Evolutionary conservation across 1,140 invertebrate genomes (phyloP).

Genomic region (Zophobas atratus): DNA sequence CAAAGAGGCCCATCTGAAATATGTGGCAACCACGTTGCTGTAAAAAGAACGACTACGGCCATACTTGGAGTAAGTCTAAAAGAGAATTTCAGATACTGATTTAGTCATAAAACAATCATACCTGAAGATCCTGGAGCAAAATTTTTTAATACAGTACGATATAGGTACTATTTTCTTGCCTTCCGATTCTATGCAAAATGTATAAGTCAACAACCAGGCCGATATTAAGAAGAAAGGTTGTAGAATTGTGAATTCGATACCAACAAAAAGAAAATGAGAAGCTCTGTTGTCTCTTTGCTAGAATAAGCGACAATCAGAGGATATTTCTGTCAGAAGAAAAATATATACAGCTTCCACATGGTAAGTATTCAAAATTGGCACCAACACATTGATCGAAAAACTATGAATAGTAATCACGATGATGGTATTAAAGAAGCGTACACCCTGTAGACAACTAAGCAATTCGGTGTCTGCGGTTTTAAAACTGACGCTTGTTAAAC

Average conservation of each 20-base stretch:
- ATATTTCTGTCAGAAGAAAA: background rate
- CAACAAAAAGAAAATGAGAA: conserved; percentile 57
- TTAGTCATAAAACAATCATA: background rate
- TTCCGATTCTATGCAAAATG: conserved; percentile 53
- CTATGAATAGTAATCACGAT: too few relatives aligned
- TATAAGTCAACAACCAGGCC: conserved; percentile 54
- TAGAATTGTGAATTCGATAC: conserved; percentile 49
- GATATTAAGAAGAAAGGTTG: conserved; percentile 61
- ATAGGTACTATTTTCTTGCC: conserved; percentile 43
- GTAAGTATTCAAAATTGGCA: conserved; percentile 25
- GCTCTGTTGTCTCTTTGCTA: conserved; percentile 52
- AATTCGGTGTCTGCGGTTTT: too few relatives aligned
- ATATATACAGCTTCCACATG: conserved; percentile 56
- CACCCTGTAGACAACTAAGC: too few relatives aligned
- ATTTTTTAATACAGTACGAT: conserved; percentile 44
- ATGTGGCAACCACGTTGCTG: conserved; percentile 57
- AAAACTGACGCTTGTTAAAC: too few relatives aligned
- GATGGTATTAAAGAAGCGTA: too few relatives aligned
- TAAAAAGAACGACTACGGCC: conserved; percentile 53
- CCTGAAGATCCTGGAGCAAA: conserved; percentile 57
- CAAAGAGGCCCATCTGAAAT: conserved; percentile 60
- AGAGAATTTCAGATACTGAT: background rate
- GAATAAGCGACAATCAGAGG: conserved; percentile 19
- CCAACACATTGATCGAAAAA: too few relatives aligned
- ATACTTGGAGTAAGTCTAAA: conserved; percentile 56